A percentile compares a stretch with the other conserved stretches of the same genome.
These are phyloP conservation scores for Kryptolebias marmoratus DNA, from an alignment of 2,113 vertebrate genomes.

Conservation along the genomic window DNA sequence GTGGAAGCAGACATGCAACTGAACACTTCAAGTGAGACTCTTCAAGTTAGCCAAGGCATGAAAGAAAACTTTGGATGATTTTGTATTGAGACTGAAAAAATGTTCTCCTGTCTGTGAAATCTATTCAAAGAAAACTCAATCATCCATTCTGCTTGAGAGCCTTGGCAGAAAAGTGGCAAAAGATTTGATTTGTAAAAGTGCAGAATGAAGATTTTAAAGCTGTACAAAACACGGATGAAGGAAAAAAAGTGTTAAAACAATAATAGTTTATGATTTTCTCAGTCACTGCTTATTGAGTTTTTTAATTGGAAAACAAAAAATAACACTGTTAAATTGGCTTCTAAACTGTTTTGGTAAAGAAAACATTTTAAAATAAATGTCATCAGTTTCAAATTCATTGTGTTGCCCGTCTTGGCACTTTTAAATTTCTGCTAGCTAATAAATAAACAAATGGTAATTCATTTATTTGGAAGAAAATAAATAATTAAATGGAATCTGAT, in stretches of 20 bases:
- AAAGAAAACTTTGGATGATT: constrained; percentile 23
- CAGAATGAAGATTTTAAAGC: constrained; percentile 21
- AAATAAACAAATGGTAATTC: no score
- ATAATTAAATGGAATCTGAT: no score
- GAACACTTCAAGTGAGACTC: not conserved
- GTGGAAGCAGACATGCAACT: constrained; percentile 5
- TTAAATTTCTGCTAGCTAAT: no score
- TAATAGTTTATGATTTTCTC: not conserved
- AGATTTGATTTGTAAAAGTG: constrained; percentile 15
- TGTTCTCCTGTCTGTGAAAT: constrained; percentile 30
- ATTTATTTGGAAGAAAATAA: no score
- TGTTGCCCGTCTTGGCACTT: no score
- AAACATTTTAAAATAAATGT: no score
- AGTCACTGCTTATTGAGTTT: not conserved
- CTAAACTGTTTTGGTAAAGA: no score
- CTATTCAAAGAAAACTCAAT: not conserved
- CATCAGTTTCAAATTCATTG: no score
- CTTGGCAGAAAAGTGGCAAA: constrained; percentile 4
- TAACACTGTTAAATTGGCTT: no score
- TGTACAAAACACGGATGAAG: constrained; percentile 11
- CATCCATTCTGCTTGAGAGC: constrained; percentile 18
- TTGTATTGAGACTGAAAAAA: constrained; percentile 5
- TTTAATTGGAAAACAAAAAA: not conserved
- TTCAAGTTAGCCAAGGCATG: constrained; percentile 11
- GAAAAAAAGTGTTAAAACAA: not conserved